Evolutionary conservation across 2,888 invertebrate species (phyloP), one percentile per base, ranked within the genome.

Genomic region (Xestia xanthographa): DNA sequence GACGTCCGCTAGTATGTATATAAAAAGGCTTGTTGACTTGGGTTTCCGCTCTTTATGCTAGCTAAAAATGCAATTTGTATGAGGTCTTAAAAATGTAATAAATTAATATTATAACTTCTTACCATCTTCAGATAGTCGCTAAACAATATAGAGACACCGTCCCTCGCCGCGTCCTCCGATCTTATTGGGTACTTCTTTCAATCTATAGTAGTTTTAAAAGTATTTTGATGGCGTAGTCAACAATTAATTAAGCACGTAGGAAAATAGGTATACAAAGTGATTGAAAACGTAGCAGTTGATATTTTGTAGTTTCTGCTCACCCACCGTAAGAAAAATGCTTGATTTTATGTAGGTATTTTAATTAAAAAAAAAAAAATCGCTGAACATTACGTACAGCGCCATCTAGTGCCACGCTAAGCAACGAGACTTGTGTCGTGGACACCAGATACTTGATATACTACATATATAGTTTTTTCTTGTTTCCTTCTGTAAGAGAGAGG

Each of bases 151-250:
- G 67, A 48, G 41, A 14, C 34, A 41, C 3, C 34, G 75, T 75
- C 9, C 79, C 79, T 26, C 79, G 75, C 12, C 79, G 79, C 41
- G 48, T 79, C 1, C 79, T 79, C 0, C 79, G 80, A 0, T 58
- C 56, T 0, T 0, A 58, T 38, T 79, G 79, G 79, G 79, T 79
- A 79, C 11, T 43, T 29, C 1, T 11, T 63, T 67, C 0, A 45
- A 20, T 63, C n/a, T 38, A 5, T 50, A 14, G 62, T 80, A 63
- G 66, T 5, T 62, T 43, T 29, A 1, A 29, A 5, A 12, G n/a
- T 34, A 50, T 67, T n/a, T 67, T 48, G 29, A 26, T 17, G 11
- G 0, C 5, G 29, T 66, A 9, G 8, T 22, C 50, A 50, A 8
- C 20, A 2, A 50, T 22, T 50, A 22, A 6, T 50, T 9, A 9